These are phyloP conservation scores for Liasis olivaceus DNA, from an alignment of 2,797 vertebrate species.

Conservation along the genomic window DNA sequence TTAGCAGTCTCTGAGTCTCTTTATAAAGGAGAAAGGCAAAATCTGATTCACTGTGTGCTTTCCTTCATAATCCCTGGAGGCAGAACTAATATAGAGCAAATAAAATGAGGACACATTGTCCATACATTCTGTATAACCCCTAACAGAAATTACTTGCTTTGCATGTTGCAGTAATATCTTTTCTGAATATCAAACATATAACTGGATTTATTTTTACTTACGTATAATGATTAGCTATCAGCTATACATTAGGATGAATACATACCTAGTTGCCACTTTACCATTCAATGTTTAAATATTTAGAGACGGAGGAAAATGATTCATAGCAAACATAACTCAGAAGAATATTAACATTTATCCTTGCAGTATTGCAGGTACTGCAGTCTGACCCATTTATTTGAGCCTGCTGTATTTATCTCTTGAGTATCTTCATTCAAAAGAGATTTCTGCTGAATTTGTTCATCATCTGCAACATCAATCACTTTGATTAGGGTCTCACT, in stretches of 20 bases:
- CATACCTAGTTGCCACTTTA: not conserved
- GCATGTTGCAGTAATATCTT: not conserved
- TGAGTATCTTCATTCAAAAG: slow-evolving; percentile 59
- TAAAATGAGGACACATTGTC: not conserved
- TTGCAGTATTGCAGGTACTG: slow-evolving; percentile 61
- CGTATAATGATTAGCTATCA: not conserved
- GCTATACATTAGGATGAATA: slow-evolving; percentile 19
- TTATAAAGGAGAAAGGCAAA: not conserved
- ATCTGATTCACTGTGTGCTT: not conserved
- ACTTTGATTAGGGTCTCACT: slow-evolving; percentile 78
- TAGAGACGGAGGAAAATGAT: slow-evolving; percentile 49
- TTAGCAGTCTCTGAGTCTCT: not conserved
- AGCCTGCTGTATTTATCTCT: slow-evolving; percentile 66
- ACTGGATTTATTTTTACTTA: not conserved
- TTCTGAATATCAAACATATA: not conserved
- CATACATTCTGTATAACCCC: not conserved
- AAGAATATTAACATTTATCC: slow-evolving; percentile 67
- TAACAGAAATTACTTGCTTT: not conserved
- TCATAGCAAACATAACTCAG: slow-evolving; percentile 53
- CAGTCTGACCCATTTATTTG: slow-evolving; percentile 64
- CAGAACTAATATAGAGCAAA: not conserved
- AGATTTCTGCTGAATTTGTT: slow-evolving; percentile 66
- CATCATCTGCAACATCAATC: slow-evolving; percentile 76
- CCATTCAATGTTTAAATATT: slow-evolving; percentile 42
- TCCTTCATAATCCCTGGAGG: not conserved